Conservation (phyloP, 2,888 invertebrate genomes). For the Rosalia funebris region DNA sequence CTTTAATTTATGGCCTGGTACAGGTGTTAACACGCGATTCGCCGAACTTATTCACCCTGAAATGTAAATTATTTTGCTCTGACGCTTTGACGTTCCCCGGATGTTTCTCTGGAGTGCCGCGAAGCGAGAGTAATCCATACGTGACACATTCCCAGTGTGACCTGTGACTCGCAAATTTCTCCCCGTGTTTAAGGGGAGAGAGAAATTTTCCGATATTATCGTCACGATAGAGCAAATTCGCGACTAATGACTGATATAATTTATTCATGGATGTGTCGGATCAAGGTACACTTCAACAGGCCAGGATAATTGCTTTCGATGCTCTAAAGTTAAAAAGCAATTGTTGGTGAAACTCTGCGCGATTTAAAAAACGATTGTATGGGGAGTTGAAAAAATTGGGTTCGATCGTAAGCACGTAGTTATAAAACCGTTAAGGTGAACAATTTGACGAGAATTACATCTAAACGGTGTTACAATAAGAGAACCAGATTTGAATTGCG, state of each 20-base stretch:
- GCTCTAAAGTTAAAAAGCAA: neutral
- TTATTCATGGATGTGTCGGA: constrained; percentile 18
- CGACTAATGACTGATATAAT: constrained; percentile 8
- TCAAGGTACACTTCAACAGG: constrained; percentile 2
- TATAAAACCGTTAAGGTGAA: too few species aligned
- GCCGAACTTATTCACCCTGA: neutral
- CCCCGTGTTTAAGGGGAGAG: neutral
- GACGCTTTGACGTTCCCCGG: neutral
- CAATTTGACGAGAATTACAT: too few species aligned
- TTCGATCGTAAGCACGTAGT: too few species aligned
- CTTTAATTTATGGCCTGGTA: neutral
- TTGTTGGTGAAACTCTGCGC: too few species aligned
- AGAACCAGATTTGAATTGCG: too few species aligned
- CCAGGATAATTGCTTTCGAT: constrained; percentile 5
- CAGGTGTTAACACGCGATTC: neutral
- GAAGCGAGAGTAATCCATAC: neutral
- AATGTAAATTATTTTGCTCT: neutral
- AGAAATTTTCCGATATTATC: neutral
- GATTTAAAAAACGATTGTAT: too few species aligned
- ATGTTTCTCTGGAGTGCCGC: too few species aligned
- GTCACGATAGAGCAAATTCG: neutral
- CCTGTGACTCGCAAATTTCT: neutral
- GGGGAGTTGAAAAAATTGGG: too few species aligned
- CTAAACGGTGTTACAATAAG: too few species aligned
- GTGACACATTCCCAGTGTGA: neutral